Conservation (phyloP, 1,140 invertebrate genomes). For the Leptinotarsa undecemlineata region DNA sequence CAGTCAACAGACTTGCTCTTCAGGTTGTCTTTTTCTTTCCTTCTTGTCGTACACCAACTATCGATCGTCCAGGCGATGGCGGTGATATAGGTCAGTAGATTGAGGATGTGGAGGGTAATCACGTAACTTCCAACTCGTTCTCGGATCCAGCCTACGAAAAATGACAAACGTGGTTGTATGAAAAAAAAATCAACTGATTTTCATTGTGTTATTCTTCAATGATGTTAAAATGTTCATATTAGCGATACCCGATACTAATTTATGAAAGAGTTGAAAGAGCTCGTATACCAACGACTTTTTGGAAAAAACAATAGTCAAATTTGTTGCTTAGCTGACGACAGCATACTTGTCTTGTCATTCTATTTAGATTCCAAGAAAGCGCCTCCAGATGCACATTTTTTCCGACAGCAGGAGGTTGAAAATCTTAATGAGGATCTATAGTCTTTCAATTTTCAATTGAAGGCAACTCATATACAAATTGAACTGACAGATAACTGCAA, state of each 20-base stretch:
- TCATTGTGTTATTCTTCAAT: neutral
- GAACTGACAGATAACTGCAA: too few species aligned
- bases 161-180: neutral
- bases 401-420: too few species aligned
- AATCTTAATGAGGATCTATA: too few species aligned
- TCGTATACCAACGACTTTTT: too few species aligned
- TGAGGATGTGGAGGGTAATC: conserved; percentile 64
- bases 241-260: neutral
- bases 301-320: too few species aligned
- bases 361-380: too few species aligned
- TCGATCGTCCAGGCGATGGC: conserved; percentile 63
- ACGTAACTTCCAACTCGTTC: conserved; percentile 61
- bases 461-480: too few species aligned
- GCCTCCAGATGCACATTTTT: too few species aligned
- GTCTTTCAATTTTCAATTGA: too few species aligned
- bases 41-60: neutral
- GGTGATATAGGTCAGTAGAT: conserved; percentile 65
- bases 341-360: too few species aligned
- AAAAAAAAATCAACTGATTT: neutral
- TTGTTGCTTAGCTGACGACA: too few species aligned
- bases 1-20: neutral
- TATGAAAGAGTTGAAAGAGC: too few species aligned
- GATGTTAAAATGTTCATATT: neutral
- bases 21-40: neutral
- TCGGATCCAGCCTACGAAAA: conserved; percentile 61